phyloP scores from a whole-genome alignment of 2,888 invertebrate species.

The Philonicus albiceps region DNA sequence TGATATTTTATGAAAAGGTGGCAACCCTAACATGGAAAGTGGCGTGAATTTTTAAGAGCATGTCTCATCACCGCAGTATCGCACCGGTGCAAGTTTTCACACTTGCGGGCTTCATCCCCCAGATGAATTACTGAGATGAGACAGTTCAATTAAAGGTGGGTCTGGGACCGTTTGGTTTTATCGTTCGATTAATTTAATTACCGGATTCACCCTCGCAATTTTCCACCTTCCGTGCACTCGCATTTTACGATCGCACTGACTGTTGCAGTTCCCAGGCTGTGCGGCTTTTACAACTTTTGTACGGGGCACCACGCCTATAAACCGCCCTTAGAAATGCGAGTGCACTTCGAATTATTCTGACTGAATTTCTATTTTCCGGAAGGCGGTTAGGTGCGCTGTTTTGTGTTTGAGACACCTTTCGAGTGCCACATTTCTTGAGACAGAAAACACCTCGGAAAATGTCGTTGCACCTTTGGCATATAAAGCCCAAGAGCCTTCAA shows the following conservation, averaged over 20 bases:
- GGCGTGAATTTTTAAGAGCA: neutral
- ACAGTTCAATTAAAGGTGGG: slow-evolving; percentile 45
- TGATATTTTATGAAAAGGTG: neutral
- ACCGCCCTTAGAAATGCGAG: neutral
- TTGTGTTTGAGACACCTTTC: neutral
- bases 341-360: neutral
- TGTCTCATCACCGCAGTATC: neutral
- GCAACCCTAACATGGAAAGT: neutral
- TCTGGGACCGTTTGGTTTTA: slow-evolving; percentile 28
- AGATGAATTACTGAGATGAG: slow-evolving; percentile 41
- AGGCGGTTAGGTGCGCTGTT: neutral
- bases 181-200: slow-evolving; percentile 48
- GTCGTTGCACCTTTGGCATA: neutral
- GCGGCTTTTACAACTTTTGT: slow-evolving; percentile 45
- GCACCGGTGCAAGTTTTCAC: slow-evolving; percentile 36
- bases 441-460: neutral
- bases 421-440: neutral
- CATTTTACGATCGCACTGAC: slow-evolving; percentile 46
- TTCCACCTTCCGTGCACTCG: slow-evolving; percentile 36
- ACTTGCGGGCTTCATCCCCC: slow-evolving; percentile 26
- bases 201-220: slow-evolving; percentile 41
- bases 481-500: neutral
- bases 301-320: neutral
- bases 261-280: slow-evolving; percentile 48
- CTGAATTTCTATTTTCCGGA: neutral